A percentile compares a stretch with the other conserved stretches of the same genome.
Evolutionary conservation across 2,113 vertebrate species (phyloP).

Genomic region (Columba janthina): DNA sequence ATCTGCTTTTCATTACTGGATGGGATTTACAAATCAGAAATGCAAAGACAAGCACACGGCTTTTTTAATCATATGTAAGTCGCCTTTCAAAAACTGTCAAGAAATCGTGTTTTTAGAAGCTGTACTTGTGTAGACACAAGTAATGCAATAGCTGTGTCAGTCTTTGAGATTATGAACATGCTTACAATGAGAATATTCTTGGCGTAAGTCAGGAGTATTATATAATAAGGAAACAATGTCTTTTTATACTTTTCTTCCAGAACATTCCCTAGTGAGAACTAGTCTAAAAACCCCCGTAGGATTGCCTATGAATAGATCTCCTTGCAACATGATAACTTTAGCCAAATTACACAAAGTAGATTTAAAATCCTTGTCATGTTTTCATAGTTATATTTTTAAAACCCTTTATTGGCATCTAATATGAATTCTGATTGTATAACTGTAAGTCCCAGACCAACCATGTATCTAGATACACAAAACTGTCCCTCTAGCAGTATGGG

Average conservation of each 20-base stretch:
- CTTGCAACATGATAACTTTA: conserved; percentile 53
- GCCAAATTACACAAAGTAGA: conserved; percentile 50
- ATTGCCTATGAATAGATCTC: conserved; percentile 67
- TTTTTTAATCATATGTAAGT: conserved; percentile 23
- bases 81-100: conserved; percentile 66
- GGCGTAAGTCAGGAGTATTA: conserved; percentile 52
- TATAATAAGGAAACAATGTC: conserved; percentile 73
- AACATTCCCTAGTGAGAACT: conserved; percentile 63
- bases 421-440: conserved; percentile 4
- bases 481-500: neutral
- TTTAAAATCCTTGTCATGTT: conserved; percentile 53
- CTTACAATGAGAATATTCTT: conserved; percentile 49
- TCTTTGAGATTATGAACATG: conserved; percentile 48
- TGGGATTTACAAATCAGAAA: conserved; percentile 47
- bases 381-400: conserved; percentile 52
- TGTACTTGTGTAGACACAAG: conserved; percentile 39
- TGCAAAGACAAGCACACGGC: neutral
- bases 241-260: conserved; percentile 66
- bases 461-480: neutral
- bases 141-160: conserved; percentile 45
- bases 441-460: neutral
- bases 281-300: conserved; percentile 23
- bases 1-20: conserved; percentile 63
- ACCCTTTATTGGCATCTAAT: conserved; percentile 34
- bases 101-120: conserved; percentile 66